Evolutionary conservation across 2,797 vertebrate genomes (phyloP).

Genomic region (Molossus molossus): DNA sequence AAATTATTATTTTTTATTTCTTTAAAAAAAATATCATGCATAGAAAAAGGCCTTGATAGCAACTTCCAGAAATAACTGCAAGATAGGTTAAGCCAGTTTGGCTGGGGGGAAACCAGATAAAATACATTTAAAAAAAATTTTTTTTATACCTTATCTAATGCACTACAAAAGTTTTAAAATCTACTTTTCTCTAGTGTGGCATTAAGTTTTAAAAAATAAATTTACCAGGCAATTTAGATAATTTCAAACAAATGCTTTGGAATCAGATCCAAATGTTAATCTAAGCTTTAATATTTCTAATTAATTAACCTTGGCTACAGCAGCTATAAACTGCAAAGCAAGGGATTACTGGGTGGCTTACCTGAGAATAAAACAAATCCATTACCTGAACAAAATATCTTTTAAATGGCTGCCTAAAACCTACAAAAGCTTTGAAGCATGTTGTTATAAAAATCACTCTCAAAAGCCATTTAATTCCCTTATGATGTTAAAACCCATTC

Average conservation of each 20-base stretch:
- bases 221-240: constrained; percentile 75
- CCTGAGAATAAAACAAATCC: constrained; percentile 87
- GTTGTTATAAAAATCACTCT: constrained; percentile 83
- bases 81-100: neutral
- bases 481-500: constrained; percentile 73
- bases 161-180: neutral
- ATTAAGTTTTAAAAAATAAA: constrained; percentile 80
- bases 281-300: constrained; percentile 90
- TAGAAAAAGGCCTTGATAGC: neutral
- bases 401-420: constrained; percentile 85
- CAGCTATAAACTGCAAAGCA: constrained; percentile 86
- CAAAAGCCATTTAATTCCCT: constrained; percentile 84
- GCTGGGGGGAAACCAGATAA: neutral
- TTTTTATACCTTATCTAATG: neutral
- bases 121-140: neutral
- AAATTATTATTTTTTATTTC: neutral
- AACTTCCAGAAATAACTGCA: neutral
- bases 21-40: neutral
- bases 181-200: constrained; percentile 36
- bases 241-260: constrained; percentile 86
- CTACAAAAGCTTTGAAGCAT: constrained; percentile 84
- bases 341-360: constrained; percentile 86
- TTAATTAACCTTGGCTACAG: constrained; percentile 90
- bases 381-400: constrained; percentile 86
- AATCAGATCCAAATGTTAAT: constrained; percentile 89